Evolutionary conservation across 2,113 vertebrate species (phyloP).

Genomic region (Zosterops hypoxanthus): DNA sequence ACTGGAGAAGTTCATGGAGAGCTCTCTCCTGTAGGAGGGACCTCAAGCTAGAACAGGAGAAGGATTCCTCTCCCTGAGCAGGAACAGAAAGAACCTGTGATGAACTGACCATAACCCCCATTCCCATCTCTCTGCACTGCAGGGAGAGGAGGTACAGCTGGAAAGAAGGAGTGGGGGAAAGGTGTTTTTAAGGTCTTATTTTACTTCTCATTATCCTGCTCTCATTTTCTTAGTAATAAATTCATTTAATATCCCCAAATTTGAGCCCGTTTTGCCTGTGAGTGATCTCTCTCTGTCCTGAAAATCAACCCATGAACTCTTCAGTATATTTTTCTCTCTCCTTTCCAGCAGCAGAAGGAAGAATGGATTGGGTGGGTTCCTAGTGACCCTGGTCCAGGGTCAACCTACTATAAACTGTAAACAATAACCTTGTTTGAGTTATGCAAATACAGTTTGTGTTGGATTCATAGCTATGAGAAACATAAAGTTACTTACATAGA

Average conservation of each 20-base stretch:
- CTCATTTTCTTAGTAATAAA: neutral
- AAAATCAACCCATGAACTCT: neutral
- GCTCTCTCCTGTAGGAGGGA: neutral
- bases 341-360: neutral
- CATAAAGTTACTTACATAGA: neutral
- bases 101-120: neutral
- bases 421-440: neutral
- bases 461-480: neutral
- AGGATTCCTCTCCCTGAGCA: neutral
- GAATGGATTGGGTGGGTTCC: neutral
- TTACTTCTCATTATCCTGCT: neutral
- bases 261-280: neutral
- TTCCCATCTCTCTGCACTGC: neutral
- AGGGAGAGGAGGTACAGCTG: neutral
- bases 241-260: neutral
- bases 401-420: neutral
- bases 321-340: neutral
- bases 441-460: neutral
- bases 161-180: neutral
- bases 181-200: neutral
- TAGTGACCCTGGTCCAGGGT: neutral
- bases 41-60: fast-evolving
- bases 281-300: neutral
- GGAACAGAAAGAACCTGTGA: neutral
- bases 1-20: neutral